Evolutionary conservation across 2,888 invertebrate species (phyloP), one percentile per base, ranked within the genome.

Genomic region (Brachyptera putata): DNA sequence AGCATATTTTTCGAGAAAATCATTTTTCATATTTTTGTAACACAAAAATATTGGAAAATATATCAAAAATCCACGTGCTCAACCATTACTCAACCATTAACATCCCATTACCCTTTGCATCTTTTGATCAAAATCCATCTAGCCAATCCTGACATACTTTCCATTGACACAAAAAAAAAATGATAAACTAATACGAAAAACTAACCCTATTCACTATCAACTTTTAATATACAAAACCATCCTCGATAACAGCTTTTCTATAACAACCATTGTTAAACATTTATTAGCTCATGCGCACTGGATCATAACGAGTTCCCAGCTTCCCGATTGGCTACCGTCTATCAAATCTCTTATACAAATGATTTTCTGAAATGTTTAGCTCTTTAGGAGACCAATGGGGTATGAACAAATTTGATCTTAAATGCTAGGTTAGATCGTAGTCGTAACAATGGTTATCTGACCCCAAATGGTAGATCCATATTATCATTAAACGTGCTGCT

Each of bases 341-440:
- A 34, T 18, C 53, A 53, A 53, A 53, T 7, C 3, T 50, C 9
- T 11, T 9, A 34, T 53, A 36, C 53, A 53, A 53, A 53, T 36
- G 36, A 11, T 5, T 4, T 11, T 22, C 26, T n/a, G 7, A 26
- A 50, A 50, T 26, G 30, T 30, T 3, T 13, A 5, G 22, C 21
- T 9, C 53, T 53, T 34, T 36, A 36, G n/a, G 53, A 34, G 53
- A 53, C 53, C 64, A 65, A 61, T 65, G 64, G 63, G 63, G 58
- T 65, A 63, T 65, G 60, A 49, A 50, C 60, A 62, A 65, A 63
- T 63, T 65, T 61, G 63, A 61, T 61, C 63, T 65, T 65, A 65
- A 65, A 65, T 60, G 64, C 57, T 46, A 53, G 53, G 53, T 53
- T 53, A 18, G 50, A 50, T 16, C 36, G 21, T 53, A 5, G 3